These are phyloP conservation scores for Eumaeus atala DNA, from an alignment of 1,140 invertebrate species.

Conservation along the genomic window DNA sequence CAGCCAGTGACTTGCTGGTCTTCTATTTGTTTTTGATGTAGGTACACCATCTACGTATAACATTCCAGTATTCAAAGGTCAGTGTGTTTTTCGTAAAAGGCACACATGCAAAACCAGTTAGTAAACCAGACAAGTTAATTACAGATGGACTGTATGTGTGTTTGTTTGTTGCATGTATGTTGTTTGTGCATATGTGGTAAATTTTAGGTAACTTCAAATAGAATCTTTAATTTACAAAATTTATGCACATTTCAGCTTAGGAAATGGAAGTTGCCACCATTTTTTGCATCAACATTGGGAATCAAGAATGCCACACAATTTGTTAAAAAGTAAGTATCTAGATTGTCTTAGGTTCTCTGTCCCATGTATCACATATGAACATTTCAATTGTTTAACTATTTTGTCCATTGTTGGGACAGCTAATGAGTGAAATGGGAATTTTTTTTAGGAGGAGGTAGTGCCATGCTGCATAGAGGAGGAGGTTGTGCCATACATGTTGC, in stretches of 20 bases:
- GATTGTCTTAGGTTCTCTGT: no score
- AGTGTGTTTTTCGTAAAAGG: neutral
- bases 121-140: neutral
- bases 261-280: conserved; percentile 71
- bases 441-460: no score
- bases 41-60: neutral
- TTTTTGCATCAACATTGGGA: conserved; percentile 68
- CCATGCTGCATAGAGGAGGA: no score
- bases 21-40: neutral
- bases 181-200: neutral
- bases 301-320: conserved; percentile 63
- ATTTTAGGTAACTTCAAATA: no score
- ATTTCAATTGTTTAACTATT: no score
- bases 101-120: neutral
- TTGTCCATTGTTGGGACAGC: no score
- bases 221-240: conserved; percentile 1
- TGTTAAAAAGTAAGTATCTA: conserved; percentile 53
- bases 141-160: neutral
- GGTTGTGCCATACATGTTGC: no score
- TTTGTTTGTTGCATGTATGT: neutral
- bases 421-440: no score
- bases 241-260: conserved; percentile 46
- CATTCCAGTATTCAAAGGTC: neutral
- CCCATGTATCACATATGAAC: no score
- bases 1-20: no score